Base-by-base conservation (phyloP, 1,140 invertebrate genomes). In the Arctopsyche grandis region DNA sequence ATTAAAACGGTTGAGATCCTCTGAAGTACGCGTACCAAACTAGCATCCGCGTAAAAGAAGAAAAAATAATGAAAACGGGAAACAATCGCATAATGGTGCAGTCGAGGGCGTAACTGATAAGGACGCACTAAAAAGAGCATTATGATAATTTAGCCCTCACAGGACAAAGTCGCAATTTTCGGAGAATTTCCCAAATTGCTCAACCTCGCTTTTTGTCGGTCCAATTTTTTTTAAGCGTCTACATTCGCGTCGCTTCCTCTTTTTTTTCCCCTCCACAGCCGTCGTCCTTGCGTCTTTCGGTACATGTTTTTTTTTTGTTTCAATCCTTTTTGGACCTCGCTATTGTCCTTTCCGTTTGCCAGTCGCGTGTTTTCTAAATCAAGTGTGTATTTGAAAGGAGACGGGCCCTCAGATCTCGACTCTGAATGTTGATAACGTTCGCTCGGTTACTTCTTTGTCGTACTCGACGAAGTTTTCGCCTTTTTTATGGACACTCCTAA, bases 81-180 rank as follows among this genome's bases (percentile, higher is more conserved):
- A 56, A 75, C 44, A 48, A 79, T 19, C 12, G 14, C 44, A 66
- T 63, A 69, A 58, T 69, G 5, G 29, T 38, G 14, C 46, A 63
- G 16, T n/a, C 21, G 78, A 79, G 78, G 60, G 78, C 73, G 74
- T 43, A 77, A 44, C 43, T 52, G 79, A 80, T 80, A 80, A 80
- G 79, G 73, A 48, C 29, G 26, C 29, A 29, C 70, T 76, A n/a
- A 77, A 77, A 77, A 70, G 71, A 46, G 19, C 22, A 58, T 71
- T 75, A 71, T 60, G 73, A 69, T 74, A 10, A 26, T 43, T 29
- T 29, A 69, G 24, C 66, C 24, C 16, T 69, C 24, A 69, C 24
- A 29, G 5, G 66, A n/a, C 66, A 10, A 29, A 4, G 52, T 16
- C 14, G 52, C 19, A 56, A 60, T 60, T n/a, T 60, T 60, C 7